These are phyloP conservation scores for Formicarius rufipectus DNA, from an alignment of 2,113 vertebrate genomes.

Conservation along the genomic window DNA sequence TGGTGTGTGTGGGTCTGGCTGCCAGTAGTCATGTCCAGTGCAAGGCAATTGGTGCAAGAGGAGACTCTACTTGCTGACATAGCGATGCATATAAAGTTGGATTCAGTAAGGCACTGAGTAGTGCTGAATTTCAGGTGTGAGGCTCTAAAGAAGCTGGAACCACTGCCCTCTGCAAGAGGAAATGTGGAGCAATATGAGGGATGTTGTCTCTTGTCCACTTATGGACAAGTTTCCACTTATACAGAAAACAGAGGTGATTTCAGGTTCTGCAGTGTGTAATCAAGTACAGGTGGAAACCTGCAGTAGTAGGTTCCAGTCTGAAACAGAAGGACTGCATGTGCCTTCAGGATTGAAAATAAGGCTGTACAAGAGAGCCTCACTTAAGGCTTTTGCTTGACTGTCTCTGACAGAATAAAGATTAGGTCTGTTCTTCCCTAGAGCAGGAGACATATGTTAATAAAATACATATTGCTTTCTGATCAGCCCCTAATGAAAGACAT, in stretches of 20 bases:
- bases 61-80: background rate
- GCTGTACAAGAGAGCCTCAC: background rate
- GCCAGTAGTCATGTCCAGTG: background rate
- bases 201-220: background rate
- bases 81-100: background rate
- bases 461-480: conserved; percentile 72
- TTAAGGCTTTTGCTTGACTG: conserved; percentile 19
- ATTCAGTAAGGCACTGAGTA: background rate
- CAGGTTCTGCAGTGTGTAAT: background rate
- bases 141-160: background rate
- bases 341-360: background rate
- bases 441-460: conserved; percentile 57
- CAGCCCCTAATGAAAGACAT: conserved; percentile 69
- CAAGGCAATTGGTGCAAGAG: background rate
- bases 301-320: background rate
- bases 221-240: too few species aligned
- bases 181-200: background rate
- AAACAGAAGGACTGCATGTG: background rate
- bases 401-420: conserved; percentile 40
- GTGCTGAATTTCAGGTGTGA: background rate
- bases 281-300: background rate
- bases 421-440: conserved; percentile 28
- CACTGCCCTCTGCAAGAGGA: background rate
- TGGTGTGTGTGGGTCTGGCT: accelerated
- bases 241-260: background rate